Evolutionary conservation across 2,888 invertebrate genomes (phyloP).

Genomic region (Myathropa florea): DNA sequence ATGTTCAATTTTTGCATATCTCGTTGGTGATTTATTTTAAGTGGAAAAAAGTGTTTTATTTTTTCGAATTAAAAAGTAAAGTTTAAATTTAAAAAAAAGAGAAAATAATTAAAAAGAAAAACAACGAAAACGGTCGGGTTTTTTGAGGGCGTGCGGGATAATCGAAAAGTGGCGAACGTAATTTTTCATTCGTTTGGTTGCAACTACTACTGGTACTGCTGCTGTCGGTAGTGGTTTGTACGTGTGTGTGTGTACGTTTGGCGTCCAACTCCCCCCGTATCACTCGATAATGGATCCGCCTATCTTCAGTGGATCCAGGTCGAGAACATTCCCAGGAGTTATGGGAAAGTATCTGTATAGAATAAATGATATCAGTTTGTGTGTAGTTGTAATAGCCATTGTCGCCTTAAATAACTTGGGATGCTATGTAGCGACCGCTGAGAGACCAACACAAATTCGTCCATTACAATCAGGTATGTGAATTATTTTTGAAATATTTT

Average conservation of each 20-base stretch:
- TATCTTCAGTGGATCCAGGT: constrained; percentile 79
- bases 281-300: constrained; percentile 78
- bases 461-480: constrained; percentile 78
- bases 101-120: constrained; percentile 1
- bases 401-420: constrained; percentile 77
- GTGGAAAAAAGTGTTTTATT: constrained; percentile 20
- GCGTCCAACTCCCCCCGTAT: constrained; percentile 1
- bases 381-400: constrained; percentile 75
- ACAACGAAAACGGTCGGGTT: constrained; percentile 17
- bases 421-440: constrained; percentile 74
- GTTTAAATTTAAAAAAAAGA: constrained; percentile 1
- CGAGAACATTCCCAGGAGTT: constrained; percentile 72
- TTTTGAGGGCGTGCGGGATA: not conserved
- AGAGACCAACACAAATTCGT: constrained; percentile 74
- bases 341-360: constrained; percentile 63
- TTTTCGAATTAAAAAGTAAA: too few relatives aligned
- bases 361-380: constrained; percentile 74
- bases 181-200: constrained; percentile 24
- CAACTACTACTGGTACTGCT: not conserved
- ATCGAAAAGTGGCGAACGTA: constrained; percentile 48
- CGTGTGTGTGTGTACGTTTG: constrained; percentile 18
- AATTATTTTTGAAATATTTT: not conserved
- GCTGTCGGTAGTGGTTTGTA: constrained; percentile 29
- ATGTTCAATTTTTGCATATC: constrained; percentile 46
- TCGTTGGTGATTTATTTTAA: constrained; percentile 57